Evolutionary conservation across 2,888 invertebrate genomes (phyloP).

Genomic region (Drosophila tripunctata): DNA sequence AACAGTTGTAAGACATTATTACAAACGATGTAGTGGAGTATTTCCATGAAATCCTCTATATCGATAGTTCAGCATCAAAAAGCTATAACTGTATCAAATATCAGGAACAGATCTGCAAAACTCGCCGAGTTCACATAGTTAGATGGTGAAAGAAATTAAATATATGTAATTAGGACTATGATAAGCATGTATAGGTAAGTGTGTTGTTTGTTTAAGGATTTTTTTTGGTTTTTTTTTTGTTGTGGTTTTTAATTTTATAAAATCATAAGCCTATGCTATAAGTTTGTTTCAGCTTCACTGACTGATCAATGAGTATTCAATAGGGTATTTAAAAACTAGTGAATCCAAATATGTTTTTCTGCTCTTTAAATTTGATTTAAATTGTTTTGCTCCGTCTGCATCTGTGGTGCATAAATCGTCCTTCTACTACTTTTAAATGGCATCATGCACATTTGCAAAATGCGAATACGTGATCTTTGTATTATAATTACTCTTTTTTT

Average conservation of each 20-base stretch:
- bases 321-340: not conserved
- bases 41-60: not conserved
- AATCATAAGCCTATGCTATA: too few species aligned
- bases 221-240: too few species aligned
- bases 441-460: slow-evolving; percentile 69
- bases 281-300: too few species aligned
- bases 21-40: not conserved
- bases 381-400: not conserved
- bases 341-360: slow-evolving; percentile 52
- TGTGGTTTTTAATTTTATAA: too few species aligned
- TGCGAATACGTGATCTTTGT: slow-evolving; percentile 76
- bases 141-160: not conserved
- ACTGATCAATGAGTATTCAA: too few species aligned
- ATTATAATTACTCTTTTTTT: slow-evolving; percentile 74
- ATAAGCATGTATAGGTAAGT: too few species aligned
- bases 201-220: too few species aligned
- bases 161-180: not conserved
- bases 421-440: slow-evolving; percentile 77
- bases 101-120: not conserved
- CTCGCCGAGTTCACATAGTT: not conserved
- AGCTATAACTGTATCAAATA: not conserved
- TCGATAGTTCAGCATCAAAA: not conserved
- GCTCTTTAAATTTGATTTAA: slow-evolving; percentile 35
- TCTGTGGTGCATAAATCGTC: slow-evolving; percentile 67
- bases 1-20: too few species aligned